A percentile compares a stretch with the other conserved stretches of the same genome.
Evolutionary conservation across 1,140 invertebrate genomes (phyloP).

Genomic region (Vollenhovia emeryi): DNA sequence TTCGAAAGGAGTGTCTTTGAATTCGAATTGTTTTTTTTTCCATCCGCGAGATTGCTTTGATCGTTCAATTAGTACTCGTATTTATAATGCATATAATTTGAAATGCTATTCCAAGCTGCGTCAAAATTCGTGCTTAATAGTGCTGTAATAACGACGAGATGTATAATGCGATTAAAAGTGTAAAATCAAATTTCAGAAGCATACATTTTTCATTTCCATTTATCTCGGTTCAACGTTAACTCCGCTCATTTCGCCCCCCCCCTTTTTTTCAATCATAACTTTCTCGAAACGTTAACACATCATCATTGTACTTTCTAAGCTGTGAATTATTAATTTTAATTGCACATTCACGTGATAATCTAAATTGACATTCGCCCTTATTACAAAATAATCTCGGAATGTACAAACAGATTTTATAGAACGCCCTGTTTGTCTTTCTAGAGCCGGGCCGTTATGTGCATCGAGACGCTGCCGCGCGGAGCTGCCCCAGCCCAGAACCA

Average conservation of each 20-base stretch:
- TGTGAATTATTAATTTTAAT: not conserved
- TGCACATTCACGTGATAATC: not conserved
- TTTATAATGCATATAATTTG: not conserved
- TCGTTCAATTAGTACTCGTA: not conserved
- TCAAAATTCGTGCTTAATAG: not conserved
- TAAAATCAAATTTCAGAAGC: not conserved
- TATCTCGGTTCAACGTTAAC: not conserved
- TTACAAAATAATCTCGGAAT: not conserved
- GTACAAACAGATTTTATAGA: not conserved
- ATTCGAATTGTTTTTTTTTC: not conserved
- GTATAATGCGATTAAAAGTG: not conserved
- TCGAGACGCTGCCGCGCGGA: constrained; percentile 68
- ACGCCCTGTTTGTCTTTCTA: constrained; percentile 66
- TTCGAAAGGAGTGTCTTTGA: not conserved
- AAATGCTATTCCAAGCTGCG: not conserved
- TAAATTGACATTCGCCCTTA: not conserved
- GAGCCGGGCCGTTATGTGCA: constrained; percentile 73
- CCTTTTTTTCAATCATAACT: not conserved
- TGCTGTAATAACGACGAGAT: not conserved
- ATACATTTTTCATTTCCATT: constrained; percentile 1
- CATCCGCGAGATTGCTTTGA: not conserved
- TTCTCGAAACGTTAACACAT: not conserved
- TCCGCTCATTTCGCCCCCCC: too few species aligned
- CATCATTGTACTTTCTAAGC: not conserved
- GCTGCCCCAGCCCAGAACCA: constrained; percentile 78